Percentiles rank a stretch among this genome's conserved stretches.
Evolutionary conservation across 2,113 vertebrate genomes (phyloP).

Genomic region (Tiliqua scincoides): DNA sequence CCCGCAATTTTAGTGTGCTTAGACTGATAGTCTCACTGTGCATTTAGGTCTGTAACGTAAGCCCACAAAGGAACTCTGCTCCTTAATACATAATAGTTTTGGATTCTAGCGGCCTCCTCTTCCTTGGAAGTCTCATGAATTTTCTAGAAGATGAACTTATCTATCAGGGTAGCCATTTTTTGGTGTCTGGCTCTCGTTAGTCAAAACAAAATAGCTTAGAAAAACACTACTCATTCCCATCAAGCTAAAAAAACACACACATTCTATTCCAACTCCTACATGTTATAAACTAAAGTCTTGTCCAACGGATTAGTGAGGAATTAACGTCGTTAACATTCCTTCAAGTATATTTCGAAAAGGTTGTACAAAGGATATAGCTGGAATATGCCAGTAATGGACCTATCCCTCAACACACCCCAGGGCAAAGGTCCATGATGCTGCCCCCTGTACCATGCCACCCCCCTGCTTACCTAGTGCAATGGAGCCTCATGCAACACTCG

Average conservation of each 20-base stretch:
- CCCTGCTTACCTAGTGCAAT: no score
- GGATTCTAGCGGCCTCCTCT: not conserved
- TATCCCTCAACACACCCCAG: no score
- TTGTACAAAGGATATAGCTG: constrained; percentile 51
- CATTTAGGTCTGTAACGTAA: not conserved
- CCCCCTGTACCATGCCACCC: no score
- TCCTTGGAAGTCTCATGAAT: not conserved
- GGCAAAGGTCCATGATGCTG: no score
- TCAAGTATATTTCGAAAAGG: constrained; percentile 27
- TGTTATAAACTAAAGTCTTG: constrained; percentile 52
- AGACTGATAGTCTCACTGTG: not conserved
- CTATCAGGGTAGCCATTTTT: constrained; percentile 20
- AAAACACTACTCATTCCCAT: not conserved
- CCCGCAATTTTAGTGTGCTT: not conserved
- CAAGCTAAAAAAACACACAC: constrained; percentile 35
- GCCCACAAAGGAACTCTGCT: not conserved
- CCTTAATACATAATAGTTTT: not conserved
- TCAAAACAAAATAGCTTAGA: constrained; percentile 19
- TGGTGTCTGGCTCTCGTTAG: not conserved
- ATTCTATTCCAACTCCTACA: constrained; percentile 18
- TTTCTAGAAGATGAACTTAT: constrained; percentile 29
- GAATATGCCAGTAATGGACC: constrained; percentile 15
- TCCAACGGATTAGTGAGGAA: constrained; percentile 63
- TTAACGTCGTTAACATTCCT: constrained; percentile 32
- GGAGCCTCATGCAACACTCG: no score